A percentile compares a stretch with the other conserved stretches of the same genome.
These are phyloP conservation scores for Xylophagus ater DNA, from an alignment of 2,888 invertebrate species.

Conservation along the genomic window DNA sequence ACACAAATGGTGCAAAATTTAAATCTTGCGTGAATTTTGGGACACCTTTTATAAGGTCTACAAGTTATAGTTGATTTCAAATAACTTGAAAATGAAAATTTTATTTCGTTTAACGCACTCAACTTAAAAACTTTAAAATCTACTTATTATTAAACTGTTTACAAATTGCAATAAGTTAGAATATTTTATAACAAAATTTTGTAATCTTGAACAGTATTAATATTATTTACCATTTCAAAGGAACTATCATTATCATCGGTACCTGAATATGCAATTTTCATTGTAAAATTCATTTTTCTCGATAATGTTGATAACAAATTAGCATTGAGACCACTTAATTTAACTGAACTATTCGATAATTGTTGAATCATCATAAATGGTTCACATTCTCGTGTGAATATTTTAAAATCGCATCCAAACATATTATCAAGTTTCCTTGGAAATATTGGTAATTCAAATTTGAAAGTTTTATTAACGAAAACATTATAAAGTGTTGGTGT, in stretches of 20 bases:
- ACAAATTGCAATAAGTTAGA: no score
- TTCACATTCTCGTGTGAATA: slow-evolving; percentile 25
- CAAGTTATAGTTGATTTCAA: no score
- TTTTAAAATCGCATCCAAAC: slow-evolving; percentile 26
- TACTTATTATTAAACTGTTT: no score
- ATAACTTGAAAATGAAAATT: no score
- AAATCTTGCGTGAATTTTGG: no score
- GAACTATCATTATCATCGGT: no score
- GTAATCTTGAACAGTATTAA: background rate
- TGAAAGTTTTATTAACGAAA: background rate
- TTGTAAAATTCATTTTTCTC: slow-evolving; percentile 30
- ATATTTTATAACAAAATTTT: no score
- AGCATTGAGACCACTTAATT: slow-evolving; percentile 32
- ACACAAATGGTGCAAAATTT: no score
- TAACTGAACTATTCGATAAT: slow-evolving; percentile 9
- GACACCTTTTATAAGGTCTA: no score
- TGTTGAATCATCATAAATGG: slow-evolving; percentile 26
- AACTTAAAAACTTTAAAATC: no score
- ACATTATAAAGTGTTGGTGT: slow-evolving; percentile 23
- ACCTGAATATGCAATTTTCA: slow-evolving; percentile 20
- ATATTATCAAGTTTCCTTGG: slow-evolving; percentile 27
- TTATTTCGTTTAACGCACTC: no score
- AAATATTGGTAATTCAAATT: slow-evolving; percentile 19
- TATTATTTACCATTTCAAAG: slow-evolving; percentile 24
- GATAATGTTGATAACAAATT: slow-evolving; percentile 24